Base-by-base conservation (phyloP, 2,797 vertebrate species). In the Phrynocephalus guinanensis region DNA sequence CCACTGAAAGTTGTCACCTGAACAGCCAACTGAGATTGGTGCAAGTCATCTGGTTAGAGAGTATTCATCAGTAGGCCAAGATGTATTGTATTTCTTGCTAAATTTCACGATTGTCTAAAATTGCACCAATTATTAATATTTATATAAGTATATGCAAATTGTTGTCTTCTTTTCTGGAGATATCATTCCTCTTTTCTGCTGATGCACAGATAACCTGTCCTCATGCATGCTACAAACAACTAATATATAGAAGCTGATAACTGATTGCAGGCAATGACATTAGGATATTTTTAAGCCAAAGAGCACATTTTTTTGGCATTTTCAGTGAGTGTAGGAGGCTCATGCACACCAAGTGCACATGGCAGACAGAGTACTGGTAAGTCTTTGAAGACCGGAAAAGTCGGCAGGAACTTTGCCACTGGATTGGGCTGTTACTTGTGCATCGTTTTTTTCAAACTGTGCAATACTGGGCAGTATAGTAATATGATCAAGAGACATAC, bases 231-330 rank as follows among this genome's bases (percentile, higher is more conserved):
- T n/a, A 16, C n/a, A 50, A 6, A 16, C 66, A 24, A 5, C 44
- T 66, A 78, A 78, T 77, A 56, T 38, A 50, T 67, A 85, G n/a
- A 84, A 24, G 44, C 16, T 56, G 76, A n/a, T 16, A 78, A 78
- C n/a, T 10, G 26, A 15, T 75, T 75, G 52, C 66, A 84, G 82
- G 5, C 76, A 70, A 10, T 56, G 38, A 24, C 26, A n/a, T 56
- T 70, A 52, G 44, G 26, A 79, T 70, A 70, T 82, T 70, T 56
- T 82, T n/a, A 70, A 56, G 10, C 52, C 70, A 56, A 38, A 52
- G 6, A 85, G 26, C 5, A 8, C 18, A 28, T 72, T 24, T 50
- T 11, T n/a, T 72, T 48, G 48, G 11, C 6, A 5, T 63, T 72
- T 73, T 81, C 72, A 73, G 72, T 44, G 68, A 48, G 11, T 22